Conservation (phyloP, 2,888 invertebrate genomes). For the Anorthoa munda region DNA sequence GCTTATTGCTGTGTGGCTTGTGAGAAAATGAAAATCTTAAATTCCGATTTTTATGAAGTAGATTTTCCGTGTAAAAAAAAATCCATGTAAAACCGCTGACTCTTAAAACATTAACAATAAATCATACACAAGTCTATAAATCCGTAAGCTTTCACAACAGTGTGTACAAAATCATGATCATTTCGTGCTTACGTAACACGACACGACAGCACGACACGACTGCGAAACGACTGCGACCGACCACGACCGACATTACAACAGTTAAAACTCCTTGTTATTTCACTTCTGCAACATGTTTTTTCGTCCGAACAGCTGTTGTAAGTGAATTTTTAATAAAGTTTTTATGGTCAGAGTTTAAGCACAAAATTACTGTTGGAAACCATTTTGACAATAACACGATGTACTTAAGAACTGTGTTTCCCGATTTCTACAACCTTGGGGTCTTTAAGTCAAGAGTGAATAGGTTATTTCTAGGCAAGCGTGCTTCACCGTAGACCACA, state of each 20-base stretch:
- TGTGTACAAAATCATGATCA: slow-evolving; percentile 63
- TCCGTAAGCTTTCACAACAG: slow-evolving; percentile 15
- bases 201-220: slow-evolving; percentile 57
- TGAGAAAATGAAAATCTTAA: too few species aligned
- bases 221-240: slow-evolving; percentile 10
- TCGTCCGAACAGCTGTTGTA: slow-evolving; percentile 35
- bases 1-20: too few species aligned
- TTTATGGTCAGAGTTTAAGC: slow-evolving; percentile 50
- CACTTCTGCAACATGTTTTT: slow-evolving; percentile 37
- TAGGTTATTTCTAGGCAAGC: too few species aligned
- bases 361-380: slow-evolving; percentile 36
- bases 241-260: slow-evolving; percentile 36
- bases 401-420: slow-evolving; percentile 31
- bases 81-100: too few species aligned
- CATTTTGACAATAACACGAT: slow-evolving; percentile 45
- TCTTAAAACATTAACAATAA: not conserved
- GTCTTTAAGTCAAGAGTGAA: too few species aligned
- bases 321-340: slow-evolving; percentile 58
- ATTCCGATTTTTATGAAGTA: too few species aligned
- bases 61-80: too few species aligned
- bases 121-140: not conserved
- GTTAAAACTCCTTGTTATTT: slow-evolving; percentile 44
- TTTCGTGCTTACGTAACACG: slow-evolving; percentile 66
- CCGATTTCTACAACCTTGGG: too few species aligned
- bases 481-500: too few species aligned